Base-by-base conservation (phyloP, 2,797 vertebrate genomes). In the Coccyzus lansbergi region DNA sequence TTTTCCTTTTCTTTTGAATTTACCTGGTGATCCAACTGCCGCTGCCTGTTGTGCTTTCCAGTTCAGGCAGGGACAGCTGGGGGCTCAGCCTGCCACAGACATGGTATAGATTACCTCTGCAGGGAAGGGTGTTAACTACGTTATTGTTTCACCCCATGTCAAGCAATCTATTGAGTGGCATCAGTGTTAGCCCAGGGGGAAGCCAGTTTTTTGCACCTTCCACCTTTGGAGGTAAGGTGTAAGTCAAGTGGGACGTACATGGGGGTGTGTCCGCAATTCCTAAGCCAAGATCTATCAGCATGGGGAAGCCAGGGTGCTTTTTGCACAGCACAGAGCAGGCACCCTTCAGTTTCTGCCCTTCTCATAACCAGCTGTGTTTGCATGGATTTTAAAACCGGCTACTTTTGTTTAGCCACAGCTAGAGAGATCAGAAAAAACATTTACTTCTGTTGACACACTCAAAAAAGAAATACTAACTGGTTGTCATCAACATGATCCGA, bases 71-170 rank as follows among this genome's bases (percentile, higher is more conserved):
- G 83, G 86, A 51, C 83, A 78, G 71, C 89, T 93, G 89, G 72
- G 75, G 63, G 36, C 89, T 92, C 60, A 86, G 79, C 59, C 92
- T 75, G 65, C 22, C 25, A 8, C 88, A 86, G 71, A 10, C 34
- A 9, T 8, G 49, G 16, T 75, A 29, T 34, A 81, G 93, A 87
- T 97, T 93, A 63, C 83, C 72, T 93, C 84, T 52, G 70, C 74
- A 55, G 92, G 84, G 71, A 67, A 44, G 26, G 62, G 33, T 80
- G 90, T 72, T 76, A 83, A 67, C 65, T 21, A 6, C 6, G 17
- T 75, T 88, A 67, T 22, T 60, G 69, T 82, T 88, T 93, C 86
- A 77, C 72, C 79, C 78, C 53, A 7, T 14, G 2, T 33, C 80
- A 59, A 58, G 59, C 44, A 51, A 28, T 44, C 59, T 71, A 58